These are phyloP conservation scores for Cenopis cana DNA, from an alignment of 2,888 invertebrate species.

Conservation along the genomic window DNA sequence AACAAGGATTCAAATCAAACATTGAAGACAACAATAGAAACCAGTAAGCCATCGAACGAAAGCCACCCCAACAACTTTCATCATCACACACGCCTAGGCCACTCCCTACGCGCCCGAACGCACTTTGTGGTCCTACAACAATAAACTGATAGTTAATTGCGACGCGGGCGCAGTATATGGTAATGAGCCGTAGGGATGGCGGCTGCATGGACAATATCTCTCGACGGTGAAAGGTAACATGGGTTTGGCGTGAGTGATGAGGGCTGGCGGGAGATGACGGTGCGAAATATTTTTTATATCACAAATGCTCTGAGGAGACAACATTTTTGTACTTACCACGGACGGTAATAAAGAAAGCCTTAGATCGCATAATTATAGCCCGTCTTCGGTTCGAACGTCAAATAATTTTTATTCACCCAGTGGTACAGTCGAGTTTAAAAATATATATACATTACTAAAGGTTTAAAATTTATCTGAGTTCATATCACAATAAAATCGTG, in stretches of 20 bases:
- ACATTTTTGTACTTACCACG: no score
- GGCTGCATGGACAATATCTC: constrained; percentile 83
- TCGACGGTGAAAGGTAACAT: constrained; percentile 82
- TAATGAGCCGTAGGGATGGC: constrained; percentile 83
- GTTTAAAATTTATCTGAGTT: no score
- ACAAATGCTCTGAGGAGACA: no score
- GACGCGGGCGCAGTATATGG: constrained; percentile 83
- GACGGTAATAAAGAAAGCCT: no score
- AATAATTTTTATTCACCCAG: no score
- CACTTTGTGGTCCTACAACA: constrained; percentile 84
- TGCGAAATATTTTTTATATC: neutral
- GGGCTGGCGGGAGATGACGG: constrained; percentile 35
- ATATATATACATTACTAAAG: no score
- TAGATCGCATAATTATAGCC: no score
- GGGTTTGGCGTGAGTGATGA: constrained; percentile 56
- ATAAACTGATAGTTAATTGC: constrained; percentile 85
- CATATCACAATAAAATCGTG: no score
- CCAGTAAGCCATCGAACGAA: constrained; percentile 6
- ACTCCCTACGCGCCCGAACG: constrained; percentile 64
- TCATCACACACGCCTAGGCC: constrained; percentile 5
- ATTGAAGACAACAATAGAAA: constrained; percentile 4
- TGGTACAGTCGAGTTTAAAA: no score
- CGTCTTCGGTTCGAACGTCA: no score
- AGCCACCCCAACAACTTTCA: constrained; percentile 31
- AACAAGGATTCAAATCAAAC: neutral